phyloP scores from a whole-genome alignment of 2,888 invertebrate species.

The Drosophila pseudotakahashii region DNA sequence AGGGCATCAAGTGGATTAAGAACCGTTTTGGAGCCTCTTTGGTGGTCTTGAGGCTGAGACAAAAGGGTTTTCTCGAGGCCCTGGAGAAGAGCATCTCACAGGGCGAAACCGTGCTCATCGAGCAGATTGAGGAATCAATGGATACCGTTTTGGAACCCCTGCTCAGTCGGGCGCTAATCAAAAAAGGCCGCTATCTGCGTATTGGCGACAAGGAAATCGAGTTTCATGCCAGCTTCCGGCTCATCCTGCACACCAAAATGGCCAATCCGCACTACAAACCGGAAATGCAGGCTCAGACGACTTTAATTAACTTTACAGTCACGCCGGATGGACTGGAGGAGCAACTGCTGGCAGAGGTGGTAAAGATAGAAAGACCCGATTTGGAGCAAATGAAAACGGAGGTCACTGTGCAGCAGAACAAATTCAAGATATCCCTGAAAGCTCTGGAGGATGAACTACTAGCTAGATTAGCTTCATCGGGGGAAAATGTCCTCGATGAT shows the following conservation, averaged over 20 bases:
- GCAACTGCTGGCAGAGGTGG: conserved; percentile 96
- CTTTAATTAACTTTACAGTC: conserved; percentile 97
- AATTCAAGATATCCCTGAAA: conserved; percentile 96
- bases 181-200: conserved; percentile 91
- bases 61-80: conserved; percentile 92
- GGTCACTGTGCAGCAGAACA: conserved; percentile 96
- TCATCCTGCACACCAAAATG: conserved; percentile 96
- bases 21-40: conserved; percentile 90
- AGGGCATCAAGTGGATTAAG: conserved; percentile 98
- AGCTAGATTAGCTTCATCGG: conserved; percentile 93
- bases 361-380: conserved; percentile 96
- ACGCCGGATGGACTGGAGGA: conserved; percentile 98
- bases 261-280: conserved; percentile 99
- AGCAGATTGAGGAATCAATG: conserved; percentile 95
- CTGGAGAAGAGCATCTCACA: conserved; percentile 91
- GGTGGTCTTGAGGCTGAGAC: conserved; percentile 90
- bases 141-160: conserved; percentile 97
- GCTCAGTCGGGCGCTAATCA: conserved; percentile 94
- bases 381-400: conserved; percentile 93
- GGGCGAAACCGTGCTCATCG: conserved; percentile 92
- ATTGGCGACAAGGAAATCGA: conserved; percentile 98
- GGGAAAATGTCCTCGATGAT: conserved; percentile 96
- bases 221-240: conserved; percentile 91
- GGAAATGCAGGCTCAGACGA: conserved; percentile 98
- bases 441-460: conserved; percentile 95